Evolutionary conservation across 1,140 invertebrate genomes (phyloP).

Genomic region (Monomorium pharaonis): DNA sequence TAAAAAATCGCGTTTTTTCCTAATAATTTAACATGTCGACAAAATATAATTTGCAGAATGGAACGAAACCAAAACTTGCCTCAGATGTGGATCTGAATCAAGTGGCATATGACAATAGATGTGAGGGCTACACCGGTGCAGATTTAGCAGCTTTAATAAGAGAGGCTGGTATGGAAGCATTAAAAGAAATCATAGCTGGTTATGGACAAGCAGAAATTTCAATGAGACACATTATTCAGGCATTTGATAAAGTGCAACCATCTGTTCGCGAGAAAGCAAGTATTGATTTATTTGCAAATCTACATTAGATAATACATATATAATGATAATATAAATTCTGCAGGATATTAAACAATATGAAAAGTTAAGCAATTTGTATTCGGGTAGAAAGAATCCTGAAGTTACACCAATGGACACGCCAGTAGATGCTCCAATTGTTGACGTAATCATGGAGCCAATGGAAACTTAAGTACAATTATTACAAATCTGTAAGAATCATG

Average conservation of each 20-base stretch:
- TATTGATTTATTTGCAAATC: slow-evolving; percentile 2
- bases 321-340: slow-evolving; percentile 32
- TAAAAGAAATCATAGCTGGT: slow-evolving; percentile 88
- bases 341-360: slow-evolving; percentile 87
- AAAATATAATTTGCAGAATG: slow-evolving; percentile 86
- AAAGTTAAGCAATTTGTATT: slow-evolving; percentile 86
- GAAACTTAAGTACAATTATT: slow-evolving; percentile 80
- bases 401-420: slow-evolving; percentile 81
- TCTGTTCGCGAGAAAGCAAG: slow-evolving; percentile 91
- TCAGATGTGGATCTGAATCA: slow-evolving; percentile 91
- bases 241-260: slow-evolving; percentile 91
- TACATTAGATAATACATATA: background rate
- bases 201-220: slow-evolving; percentile 80
- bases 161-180: slow-evolving; percentile 92
- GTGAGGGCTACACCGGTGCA: slow-evolving; percentile 95
- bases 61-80: slow-evolving; percentile 90
- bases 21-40: background rate
- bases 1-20: background rate
- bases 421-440: slow-evolving; percentile 74
- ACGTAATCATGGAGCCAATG: slow-evolving; percentile 82
- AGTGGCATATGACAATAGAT: slow-evolving; percentile 88
- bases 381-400: slow-evolving; percentile 82
- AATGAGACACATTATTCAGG: slow-evolving; percentile 87
- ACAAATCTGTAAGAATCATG: slow-evolving; percentile 23
- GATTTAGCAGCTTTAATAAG: slow-evolving; percentile 95